Conservation (phyloP, 2,888 invertebrate genomes). For the Acleris cristana region DNA sequence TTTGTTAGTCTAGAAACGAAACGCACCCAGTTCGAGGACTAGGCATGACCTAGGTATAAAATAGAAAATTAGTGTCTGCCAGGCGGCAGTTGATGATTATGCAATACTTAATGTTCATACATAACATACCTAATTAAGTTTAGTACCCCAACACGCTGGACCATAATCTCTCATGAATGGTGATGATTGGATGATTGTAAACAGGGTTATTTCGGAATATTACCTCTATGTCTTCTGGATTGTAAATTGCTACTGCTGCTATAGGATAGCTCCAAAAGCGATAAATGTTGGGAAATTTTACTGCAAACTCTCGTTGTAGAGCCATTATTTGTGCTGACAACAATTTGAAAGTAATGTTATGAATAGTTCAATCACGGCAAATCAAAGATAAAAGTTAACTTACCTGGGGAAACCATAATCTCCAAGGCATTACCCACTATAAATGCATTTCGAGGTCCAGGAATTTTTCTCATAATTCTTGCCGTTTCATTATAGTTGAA, state of each 20-base stretch:
- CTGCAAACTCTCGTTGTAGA: conserved; percentile 11
- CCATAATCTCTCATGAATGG: too few relatives aligned
- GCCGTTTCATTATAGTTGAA: conserved; percentile 32
- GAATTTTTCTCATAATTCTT: conserved; percentile 33
- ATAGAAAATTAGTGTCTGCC: too few relatives aligned
- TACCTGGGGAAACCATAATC: conserved; percentile 36
- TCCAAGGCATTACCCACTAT: conserved; percentile 36
- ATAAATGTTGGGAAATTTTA: conserved; percentile 16
- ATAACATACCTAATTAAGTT: too few relatives aligned
- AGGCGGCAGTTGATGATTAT: too few relatives aligned
- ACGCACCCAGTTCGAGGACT: too few relatives aligned
- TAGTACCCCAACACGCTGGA: too few relatives aligned
- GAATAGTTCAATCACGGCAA: not conserved
- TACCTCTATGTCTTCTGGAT: conserved; percentile 40
- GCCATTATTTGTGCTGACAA: conserved; percentile 30
- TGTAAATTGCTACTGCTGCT: conserved; percentile 36
- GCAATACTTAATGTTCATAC: too few relatives aligned
- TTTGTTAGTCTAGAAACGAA: too few relatives aligned
- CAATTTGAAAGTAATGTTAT: too few relatives aligned
- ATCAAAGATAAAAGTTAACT: not conserved
- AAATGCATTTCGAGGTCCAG: conserved; percentile 30
- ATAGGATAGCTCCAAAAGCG: conserved; percentile 35
- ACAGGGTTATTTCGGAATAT: not conserved
- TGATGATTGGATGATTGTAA: too few relatives aligned
- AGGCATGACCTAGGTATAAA: too few relatives aligned